These are phyloP conservation scores for Eupleurogrammus muticus DNA, from an alignment of 2,797 vertebrate genomes.

Conservation along the genomic window DNA sequence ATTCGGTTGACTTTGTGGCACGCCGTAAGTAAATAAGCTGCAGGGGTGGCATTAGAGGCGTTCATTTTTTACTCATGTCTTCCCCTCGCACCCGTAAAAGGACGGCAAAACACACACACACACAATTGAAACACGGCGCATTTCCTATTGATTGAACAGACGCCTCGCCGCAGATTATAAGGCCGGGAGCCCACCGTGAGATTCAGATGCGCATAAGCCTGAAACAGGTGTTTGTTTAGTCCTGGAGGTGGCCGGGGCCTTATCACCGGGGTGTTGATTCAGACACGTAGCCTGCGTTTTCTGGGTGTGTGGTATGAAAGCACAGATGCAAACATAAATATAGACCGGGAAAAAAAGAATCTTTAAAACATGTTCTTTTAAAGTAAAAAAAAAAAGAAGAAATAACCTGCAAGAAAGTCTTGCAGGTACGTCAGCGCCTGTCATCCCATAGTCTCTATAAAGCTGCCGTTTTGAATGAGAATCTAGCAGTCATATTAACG, in stretches of 20 bases:
- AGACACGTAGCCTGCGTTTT: conserved; percentile 18
- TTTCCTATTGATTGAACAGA: conserved; percentile 45
- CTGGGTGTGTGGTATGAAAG: conserved; percentile 18
- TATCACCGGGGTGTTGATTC: conserved; percentile 23
- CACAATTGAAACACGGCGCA: conserved; percentile 50
- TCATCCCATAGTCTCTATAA: conserved; percentile 63
- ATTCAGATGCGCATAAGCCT: conserved; percentile 34
- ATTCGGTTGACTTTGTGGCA: conserved; percentile 75
- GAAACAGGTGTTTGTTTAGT: conserved; percentile 28
- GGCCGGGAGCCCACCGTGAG: conserved; percentile 8
- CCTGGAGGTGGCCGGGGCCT: conserved; percentile 12
- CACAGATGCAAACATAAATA: conserved; percentile 26
- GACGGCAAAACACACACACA: conserved; percentile 46
- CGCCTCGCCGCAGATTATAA: conserved; percentile 32
- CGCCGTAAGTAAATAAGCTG: conserved; percentile 76
- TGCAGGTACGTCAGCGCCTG: conserved; percentile 62
- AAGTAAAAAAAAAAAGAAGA: conserved; percentile 54
- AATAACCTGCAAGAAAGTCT: conserved; percentile 68
- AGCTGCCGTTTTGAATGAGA: conserved; percentile 67
- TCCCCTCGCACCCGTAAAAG: conserved; percentile 43
- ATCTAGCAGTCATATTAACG: conserved; percentile 69
- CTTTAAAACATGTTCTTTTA: conserved; percentile 18
- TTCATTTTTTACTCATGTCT: conserved; percentile 33
- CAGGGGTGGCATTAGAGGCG: conserved; percentile 48
- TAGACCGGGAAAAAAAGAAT: conserved; percentile 21